These are phyloP conservation scores for Echinometra lucunter DNA, from an alignment of 53 echinoderm and acorn worm genomes.

Conservation along the genomic window DNA sequence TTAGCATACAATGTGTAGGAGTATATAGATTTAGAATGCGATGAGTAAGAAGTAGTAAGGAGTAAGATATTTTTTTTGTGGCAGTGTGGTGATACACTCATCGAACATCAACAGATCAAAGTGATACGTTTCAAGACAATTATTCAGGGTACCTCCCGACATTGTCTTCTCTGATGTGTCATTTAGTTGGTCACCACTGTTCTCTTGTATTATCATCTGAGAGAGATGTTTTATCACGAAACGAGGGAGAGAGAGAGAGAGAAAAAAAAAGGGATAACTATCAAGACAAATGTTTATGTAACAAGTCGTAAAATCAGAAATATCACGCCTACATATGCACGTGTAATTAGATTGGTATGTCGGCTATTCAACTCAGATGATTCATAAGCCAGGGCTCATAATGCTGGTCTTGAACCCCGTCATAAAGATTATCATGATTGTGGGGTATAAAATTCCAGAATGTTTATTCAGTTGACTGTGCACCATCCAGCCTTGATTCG, in stretches of 20 bases:
- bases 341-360: not conserved
- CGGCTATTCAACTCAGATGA: not conserved
- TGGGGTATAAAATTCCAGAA: no score
- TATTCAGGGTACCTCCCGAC: not conserved
- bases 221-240: not conserved
- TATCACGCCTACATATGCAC: not conserved
- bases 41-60: not conserved
- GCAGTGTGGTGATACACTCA: not conserved
- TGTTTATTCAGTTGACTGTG: no score
- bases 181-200: not conserved
- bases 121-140: not conserved
- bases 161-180: not conserved
- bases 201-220: not conserved
- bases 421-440: no score
- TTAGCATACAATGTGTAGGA: not conserved
- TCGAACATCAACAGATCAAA: not conserved
- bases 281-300: not conserved
- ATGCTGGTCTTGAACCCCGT: not conserved
- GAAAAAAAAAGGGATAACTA: not conserved
- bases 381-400: no score
- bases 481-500: no score
- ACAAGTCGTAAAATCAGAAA: not conserved
- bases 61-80: not conserved
- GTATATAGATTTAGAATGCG: not conserved
- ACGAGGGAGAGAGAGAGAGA: no score